A percentile compares a stretch with the other conserved stretches of the same genome.
phyloP scores from a whole-genome alignment of 2,797 vertebrate species.

The Scarus forsteni region DNA sequence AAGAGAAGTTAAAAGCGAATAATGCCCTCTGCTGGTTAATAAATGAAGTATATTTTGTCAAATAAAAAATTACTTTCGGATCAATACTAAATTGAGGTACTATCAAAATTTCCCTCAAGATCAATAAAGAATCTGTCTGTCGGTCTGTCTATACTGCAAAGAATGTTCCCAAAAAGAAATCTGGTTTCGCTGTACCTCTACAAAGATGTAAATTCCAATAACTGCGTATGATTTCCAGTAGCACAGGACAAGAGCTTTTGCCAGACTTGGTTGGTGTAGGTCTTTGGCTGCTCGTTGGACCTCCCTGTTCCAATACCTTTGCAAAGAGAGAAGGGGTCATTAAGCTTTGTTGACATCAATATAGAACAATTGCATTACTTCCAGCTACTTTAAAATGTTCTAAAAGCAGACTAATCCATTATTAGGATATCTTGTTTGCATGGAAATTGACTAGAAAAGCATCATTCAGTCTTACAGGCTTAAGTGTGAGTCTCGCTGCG shows the following conservation, averaged over 20 bases:
- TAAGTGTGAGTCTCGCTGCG: neutral
- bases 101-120: too few relatives aligned
- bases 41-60: too few relatives aligned
- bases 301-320: constrained; percentile 93
- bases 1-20: too few relatives aligned
- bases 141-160: too few relatives aligned
- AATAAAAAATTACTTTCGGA: too few relatives aligned
- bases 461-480: neutral
- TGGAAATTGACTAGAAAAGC: neutral
- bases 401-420: constrained; percentile 1
- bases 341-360: neutral
- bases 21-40: too few relatives aligned
- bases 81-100: too few relatives aligned
- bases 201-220: constrained; percentile 90
- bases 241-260: constrained; percentile 91
- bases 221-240: constrained; percentile 92
- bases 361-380: neutral
- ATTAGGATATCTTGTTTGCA: neutral
- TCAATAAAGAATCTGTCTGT: too few relatives aligned
- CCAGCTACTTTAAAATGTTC: neutral
- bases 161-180: neutral
- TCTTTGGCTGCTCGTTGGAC: constrained; percentile 88
- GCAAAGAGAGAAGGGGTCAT: constrained; percentile 10
- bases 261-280: constrained; percentile 85
- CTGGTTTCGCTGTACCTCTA: constrained; percentile 84